These are phyloP conservation scores for Lontra canadensis DNA, from an alignment of 2,113 vertebrate genomes.

Conservation along the genomic window DNA sequence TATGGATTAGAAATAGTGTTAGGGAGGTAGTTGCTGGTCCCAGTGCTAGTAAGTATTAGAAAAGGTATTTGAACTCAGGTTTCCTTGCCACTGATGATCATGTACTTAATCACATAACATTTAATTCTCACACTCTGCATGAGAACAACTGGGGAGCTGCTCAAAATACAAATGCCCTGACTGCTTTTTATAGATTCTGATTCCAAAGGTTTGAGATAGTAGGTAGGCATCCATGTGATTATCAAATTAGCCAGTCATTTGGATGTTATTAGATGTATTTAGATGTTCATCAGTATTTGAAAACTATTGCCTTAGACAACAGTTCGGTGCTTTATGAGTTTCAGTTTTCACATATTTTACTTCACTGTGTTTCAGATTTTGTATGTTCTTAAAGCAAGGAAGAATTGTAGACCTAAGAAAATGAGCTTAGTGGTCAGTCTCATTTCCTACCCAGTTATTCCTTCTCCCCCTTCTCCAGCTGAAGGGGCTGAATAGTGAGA, in stretches of 20 bases:
- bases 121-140: background rate
- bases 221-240: background rate
- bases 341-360: background rate
- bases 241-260: background rate
- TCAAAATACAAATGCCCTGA: background rate
- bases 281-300: constrained; percentile 13
- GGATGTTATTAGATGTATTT: background rate
- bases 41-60: background rate
- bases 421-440: background rate
- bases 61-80: background rate
- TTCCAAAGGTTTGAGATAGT: background rate
- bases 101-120: background rate
- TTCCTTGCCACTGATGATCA: background rate
- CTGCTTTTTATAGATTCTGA: constrained; percentile 9
- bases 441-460: background rate
- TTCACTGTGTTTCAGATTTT: background rate
- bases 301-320: background rate
- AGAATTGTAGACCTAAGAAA: background rate
- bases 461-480: background rate
- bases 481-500: background rate
- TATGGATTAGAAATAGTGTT: background rate
- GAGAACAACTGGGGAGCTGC: background rate
- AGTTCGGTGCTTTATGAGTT: background rate
- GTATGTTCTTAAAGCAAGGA: background rate
- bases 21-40: background rate